These are phyloP conservation scores for Laothoe populi DNA, from an alignment of 2,888 invertebrate genomes.

Conservation along the genomic window DNA sequence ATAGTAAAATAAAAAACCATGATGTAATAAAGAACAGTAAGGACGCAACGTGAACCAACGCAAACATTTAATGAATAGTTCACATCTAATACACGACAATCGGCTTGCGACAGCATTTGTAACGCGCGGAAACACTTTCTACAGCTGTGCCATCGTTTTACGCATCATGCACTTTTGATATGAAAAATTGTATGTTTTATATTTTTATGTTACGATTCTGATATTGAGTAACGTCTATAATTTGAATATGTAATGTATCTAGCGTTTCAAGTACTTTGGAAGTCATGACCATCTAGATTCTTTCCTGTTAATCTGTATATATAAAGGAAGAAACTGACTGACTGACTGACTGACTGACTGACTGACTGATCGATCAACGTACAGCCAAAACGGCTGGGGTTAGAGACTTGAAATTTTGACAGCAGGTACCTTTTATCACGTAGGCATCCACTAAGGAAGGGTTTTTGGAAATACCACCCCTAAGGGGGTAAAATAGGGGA, in stretches of 20 bases:
- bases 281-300: neutral
- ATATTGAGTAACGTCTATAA: neutral
- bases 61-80: constrained; percentile 21
- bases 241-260: no score
- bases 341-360: no score
- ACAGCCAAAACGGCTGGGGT: no score
- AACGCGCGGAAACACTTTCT: constrained; percentile 73
- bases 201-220: constrained; percentile 1
- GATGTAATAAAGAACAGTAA: constrained; percentile 17
- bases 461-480: no score
- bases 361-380: no score
- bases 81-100: constrained; percentile 50
- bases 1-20: constrained; percentile 7
- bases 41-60: neutral
- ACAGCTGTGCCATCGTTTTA: constrained; percentile 34
- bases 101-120: constrained; percentile 63
- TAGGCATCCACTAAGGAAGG: no score
- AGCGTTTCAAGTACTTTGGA: neutral
- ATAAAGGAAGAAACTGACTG: no score
- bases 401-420: no score
- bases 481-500: no score
- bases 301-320: no score
- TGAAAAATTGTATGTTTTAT: constrained; percentile 13
- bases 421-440: no score
- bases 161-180: constrained; percentile 22